phyloP scores from a whole-genome alignment of 2,797 vertebrate species.

The Mareca penelope region DNA sequence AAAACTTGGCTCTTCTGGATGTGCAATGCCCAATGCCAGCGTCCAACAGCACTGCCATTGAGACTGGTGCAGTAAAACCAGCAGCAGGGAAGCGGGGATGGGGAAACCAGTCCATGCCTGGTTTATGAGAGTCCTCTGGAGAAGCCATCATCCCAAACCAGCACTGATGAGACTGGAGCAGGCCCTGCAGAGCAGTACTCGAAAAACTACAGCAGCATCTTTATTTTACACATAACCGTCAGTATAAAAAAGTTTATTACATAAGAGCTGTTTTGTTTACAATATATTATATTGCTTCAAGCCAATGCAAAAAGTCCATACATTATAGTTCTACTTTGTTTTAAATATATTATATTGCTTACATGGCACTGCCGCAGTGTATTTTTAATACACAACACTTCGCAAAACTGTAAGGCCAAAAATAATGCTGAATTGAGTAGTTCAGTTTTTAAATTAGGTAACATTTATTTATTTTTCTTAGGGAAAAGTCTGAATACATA shows the following conservation, averaged over 20 bases:
- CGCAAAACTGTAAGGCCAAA: constrained; percentile 40
- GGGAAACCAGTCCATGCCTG: neutral
- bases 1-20: neutral
- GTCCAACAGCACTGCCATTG: neutral
- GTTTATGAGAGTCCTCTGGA: neutral
- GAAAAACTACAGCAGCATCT: constrained; percentile 76
- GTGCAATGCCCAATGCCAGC: neutral
- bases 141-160: accelerated
- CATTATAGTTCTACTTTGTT: constrained; percentile 73
- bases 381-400: constrained; percentile 59
- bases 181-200: neutral
- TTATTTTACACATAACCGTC: constrained; percentile 79
- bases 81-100: neutral
- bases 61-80: neutral
- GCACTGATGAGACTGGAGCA: accelerated
- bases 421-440: constrained; percentile 11
- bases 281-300: constrained; percentile 83
- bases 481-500: constrained; percentile 6
- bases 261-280: constrained; percentile 77
- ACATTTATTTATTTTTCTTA: neutral
- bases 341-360: constrained; percentile 80
- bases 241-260: constrained; percentile 81
- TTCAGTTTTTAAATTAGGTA: constrained; percentile 49
- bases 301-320: constrained; percentile 75
- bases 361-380: constrained; percentile 70